A percentile compares a stretch with the other conserved stretches of the same genome.
Evolutionary conservation across 2,888 invertebrate genomes (phyloP).

Genomic region (Pyralis farinalis): DNA sequence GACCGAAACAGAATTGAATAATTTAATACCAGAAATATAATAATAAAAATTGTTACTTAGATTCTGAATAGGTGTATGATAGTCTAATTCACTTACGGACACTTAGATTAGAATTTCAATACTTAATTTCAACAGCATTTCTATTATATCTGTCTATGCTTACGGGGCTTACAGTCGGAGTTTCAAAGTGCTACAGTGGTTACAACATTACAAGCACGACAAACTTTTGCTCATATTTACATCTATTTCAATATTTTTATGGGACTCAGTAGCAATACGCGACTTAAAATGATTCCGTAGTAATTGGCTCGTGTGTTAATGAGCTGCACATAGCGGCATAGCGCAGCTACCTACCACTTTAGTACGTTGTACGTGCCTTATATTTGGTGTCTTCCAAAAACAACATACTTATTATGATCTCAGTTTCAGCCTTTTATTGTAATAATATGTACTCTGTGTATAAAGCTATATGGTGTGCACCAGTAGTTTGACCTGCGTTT

Average conservation of each 20-base stretch:
- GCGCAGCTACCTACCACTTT: constrained; percentile 28
- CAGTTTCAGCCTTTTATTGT: constrained; percentile 19
- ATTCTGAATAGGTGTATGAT: constrained; percentile 20
- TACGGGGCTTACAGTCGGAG: constrained; percentile 43
- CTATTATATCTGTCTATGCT: constrained; percentile 39
- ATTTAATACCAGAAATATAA: no score
- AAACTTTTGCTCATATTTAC: background rate
- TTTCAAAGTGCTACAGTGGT: constrained; percentile 47
- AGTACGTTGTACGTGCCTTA: constrained; percentile 36
- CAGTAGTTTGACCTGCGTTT: constrained; percentile 66
- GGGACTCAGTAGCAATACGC: background rate
- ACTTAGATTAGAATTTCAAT: constrained; percentile 17
- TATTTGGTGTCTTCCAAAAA: constrained; percentile 19
- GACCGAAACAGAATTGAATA: background rate
- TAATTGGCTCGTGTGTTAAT: background rate
- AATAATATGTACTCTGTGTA: constrained; percentile 24
- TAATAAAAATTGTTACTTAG: no score
- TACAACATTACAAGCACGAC: constrained; percentile 5
- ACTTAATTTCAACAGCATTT: constrained; percentile 18
- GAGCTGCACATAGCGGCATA: background rate
- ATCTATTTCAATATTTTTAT: no score
- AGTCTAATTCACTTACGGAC: constrained; percentile 47
- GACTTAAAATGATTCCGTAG: background rate
- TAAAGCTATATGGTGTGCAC: constrained; percentile 46
- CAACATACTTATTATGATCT: constrained; percentile 11